Conservation (phyloP, 1,140 invertebrate species). For the Triops longicaudatus region DNA sequence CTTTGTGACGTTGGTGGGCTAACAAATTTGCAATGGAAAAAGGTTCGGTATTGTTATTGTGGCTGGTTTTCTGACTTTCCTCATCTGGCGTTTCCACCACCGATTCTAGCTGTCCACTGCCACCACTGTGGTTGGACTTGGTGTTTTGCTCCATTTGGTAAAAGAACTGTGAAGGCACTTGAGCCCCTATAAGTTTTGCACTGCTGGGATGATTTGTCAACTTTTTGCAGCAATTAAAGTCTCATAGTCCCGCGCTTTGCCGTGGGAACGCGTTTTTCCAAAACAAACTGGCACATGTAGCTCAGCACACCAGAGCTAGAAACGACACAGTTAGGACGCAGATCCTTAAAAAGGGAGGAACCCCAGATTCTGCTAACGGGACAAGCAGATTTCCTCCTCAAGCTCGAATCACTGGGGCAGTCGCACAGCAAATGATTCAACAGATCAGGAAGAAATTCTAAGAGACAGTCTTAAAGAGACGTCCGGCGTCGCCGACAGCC, state of each 20-base stretch:
- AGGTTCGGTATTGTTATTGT: background rate
- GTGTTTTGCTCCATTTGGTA: background rate
- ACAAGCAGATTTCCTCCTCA: background rate
- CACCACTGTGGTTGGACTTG: background rate
- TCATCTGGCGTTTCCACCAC: background rate
- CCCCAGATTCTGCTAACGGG: background rate
- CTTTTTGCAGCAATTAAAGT: background rate
- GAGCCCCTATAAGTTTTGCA: background rate
- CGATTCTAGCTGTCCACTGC: background rate
- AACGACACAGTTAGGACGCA: too few relatives aligned
- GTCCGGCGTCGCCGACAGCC: background rate
- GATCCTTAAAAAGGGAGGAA: too few relatives aligned
- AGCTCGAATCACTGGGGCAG: background rate
- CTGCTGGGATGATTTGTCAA: background rate
- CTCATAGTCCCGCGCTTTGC: background rate
- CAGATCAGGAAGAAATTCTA: background rate
- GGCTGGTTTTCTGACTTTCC: background rate
- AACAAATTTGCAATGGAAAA: background rate
- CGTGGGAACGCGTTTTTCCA: too few relatives aligned
- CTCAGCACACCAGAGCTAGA: too few relatives aligned
- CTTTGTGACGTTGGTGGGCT: background rate
- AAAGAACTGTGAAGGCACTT: background rate
- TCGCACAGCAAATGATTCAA: constrained; percentile 1
- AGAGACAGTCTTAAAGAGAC: background rate
- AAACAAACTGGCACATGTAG: too few relatives aligned